A percentile compares a stretch with the other conserved stretches of the same genome.
Conservation (phyloP, 30 jellyfish, hydroid and myxozoan species). For the Pseudorhiza aurosa region DNA sequence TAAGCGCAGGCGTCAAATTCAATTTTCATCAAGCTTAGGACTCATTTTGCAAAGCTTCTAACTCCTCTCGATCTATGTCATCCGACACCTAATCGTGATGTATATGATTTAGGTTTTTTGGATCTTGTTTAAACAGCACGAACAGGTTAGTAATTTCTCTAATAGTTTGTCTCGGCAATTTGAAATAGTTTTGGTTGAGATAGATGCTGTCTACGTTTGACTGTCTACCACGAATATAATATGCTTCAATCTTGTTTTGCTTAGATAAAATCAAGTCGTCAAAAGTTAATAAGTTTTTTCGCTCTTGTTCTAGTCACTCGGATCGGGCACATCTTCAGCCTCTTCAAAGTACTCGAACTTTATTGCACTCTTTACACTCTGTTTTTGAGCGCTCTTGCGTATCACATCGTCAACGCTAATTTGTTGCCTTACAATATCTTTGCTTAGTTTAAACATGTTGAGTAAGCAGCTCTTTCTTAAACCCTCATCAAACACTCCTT, state of each 20-base stretch:
- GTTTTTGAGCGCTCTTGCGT: background rate
- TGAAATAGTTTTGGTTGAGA: background rate
- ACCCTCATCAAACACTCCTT: too few species aligned
- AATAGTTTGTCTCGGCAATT: background rate
- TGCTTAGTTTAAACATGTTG: background rate
- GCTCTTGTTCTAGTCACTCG: background rate
- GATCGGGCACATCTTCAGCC: background rate
- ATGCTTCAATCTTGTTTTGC: background rate
- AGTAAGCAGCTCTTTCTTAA: too few species aligned
- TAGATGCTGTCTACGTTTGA: background rate
- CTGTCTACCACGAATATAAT: background rate
- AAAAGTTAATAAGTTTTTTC: background rate
- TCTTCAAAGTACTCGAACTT: background rate
- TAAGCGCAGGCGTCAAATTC: too few species aligned
- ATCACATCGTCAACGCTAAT: background rate
- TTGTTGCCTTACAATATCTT: background rate
- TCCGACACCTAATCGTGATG: too few species aligned
- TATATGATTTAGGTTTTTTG: too few species aligned
- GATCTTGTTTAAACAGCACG: background rate
- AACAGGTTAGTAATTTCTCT: background rate
- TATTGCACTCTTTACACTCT: background rate
- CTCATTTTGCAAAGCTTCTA: too few species aligned
- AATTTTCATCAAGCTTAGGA: too few species aligned
- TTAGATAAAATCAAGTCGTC: background rate
- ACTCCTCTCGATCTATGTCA: too few species aligned